Percentiles rank a stretch among this genome's conserved stretches.
These are phyloP conservation scores for Epinotia brunnichana DNA, from an alignment of 2,888 invertebrate species.

Conservation along the genomic window DNA sequence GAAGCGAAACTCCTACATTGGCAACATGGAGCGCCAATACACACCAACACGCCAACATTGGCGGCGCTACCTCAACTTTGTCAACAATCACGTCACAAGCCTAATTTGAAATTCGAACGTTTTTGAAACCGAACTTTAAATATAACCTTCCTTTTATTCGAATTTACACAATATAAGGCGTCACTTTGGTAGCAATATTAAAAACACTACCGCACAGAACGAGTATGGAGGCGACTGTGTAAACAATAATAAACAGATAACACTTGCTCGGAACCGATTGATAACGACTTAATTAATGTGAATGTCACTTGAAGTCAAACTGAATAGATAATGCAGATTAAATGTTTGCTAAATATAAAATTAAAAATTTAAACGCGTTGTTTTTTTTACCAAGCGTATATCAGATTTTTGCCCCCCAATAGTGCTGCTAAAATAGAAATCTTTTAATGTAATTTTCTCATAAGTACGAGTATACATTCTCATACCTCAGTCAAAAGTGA, in stretches of 20 bases:
- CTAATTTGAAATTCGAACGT: constrained; percentile 22
- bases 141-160: not conserved
- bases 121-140: constrained; percentile 4
- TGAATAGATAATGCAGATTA: not conserved
- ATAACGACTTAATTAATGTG: constrained; percentile 26
- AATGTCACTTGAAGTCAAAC: constrained; percentile 6
- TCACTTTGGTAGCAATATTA: not conserved
- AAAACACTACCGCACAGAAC: constrained; percentile 19
- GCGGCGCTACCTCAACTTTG: constrained; percentile 19
- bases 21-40: constrained; percentile 30
- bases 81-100: constrained; percentile 20
- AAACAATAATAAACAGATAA: constrained; percentile 24
- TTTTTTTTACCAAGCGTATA: not conserved
- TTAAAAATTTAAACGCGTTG: not conserved
- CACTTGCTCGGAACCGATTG: constrained; percentile 5
- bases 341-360: not conserved
- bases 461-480: too few relatives aligned
- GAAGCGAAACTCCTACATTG: constrained; percentile 41
- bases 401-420: too few relatives aligned
- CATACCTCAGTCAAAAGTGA: too few relatives aligned
- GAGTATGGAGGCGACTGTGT: constrained; percentile 13
- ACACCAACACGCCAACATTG: constrained; percentile 35
- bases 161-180: not conserved
- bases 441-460: too few relatives aligned
- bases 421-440: too few relatives aligned